Conservation (phyloP, 2,113 vertebrate genomes). For the Caranx melampygus region DNA sequence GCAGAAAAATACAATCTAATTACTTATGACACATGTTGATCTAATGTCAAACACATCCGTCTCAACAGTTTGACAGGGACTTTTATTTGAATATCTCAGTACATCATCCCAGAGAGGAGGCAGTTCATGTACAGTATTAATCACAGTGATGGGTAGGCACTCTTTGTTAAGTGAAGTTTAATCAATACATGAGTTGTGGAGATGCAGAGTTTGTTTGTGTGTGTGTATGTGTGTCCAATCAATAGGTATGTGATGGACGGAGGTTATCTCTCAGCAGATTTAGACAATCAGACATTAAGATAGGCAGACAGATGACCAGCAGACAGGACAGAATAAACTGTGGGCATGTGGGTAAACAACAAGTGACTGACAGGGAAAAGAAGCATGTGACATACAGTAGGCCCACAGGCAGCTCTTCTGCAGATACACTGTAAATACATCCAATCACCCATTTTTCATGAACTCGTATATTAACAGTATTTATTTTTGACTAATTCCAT, state of each 20-base stretch:
- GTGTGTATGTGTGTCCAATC: slow-evolving; percentile 47
- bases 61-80: background rate
- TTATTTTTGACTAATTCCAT: background rate
- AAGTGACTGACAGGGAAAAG: slow-evolving; percentile 9
- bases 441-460: background rate
- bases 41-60: slow-evolving; percentile 1
- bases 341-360: background rate
- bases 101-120: slow-evolving; percentile 14
- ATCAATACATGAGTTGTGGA: slow-evolving; percentile 66
- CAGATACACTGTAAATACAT: background rate
- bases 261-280: slow-evolving; percentile 49
- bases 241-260: slow-evolving; percentile 53
- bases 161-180: slow-evolving; percentile 55
- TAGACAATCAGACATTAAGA: slow-evolving; percentile 29
- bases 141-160: slow-evolving; percentile 59
- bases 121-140: slow-evolving; percentile 45
- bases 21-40: background rate
- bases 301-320: slow-evolving; percentile 34
- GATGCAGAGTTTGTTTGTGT: slow-evolving; percentile 34
- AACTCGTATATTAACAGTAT: background rate
- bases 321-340: slow-evolving; percentile 1
- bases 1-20: background rate
- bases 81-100: slow-evolving; percentile 41
- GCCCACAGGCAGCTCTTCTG: background rate
- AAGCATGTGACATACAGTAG: background rate